Conservation (phyloP, 2,797 vertebrate species). For the Neosilurus mollespiculum region DNA sequence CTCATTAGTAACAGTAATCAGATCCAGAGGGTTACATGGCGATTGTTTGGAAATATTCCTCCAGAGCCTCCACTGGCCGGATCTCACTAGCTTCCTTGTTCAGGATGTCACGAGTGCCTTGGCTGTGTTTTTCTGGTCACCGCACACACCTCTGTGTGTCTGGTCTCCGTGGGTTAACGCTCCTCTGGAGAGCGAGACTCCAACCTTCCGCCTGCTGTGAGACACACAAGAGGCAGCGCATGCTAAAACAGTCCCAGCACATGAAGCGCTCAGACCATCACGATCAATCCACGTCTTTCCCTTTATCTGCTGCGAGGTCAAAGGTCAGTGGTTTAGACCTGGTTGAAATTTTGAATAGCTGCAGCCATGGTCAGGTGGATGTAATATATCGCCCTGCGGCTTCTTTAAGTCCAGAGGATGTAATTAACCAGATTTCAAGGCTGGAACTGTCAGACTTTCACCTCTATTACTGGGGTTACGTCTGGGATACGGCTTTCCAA, state of each 20-base stretch:
- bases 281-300: not conserved
- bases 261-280: not conserved
- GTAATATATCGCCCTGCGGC: slow-evolving; percentile 15
- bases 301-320: slow-evolving; percentile 56
- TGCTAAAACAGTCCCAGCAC: not conserved
- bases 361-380: slow-evolving; percentile 67
- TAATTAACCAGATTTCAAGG: slow-evolving; percentile 65
- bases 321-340: slow-evolving; percentile 72
- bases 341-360: slow-evolving; percentile 71
- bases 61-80: not conserved
- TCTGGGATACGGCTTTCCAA: slow-evolving; percentile 47
- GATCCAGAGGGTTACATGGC: not conserved
- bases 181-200: slow-evolving; percentile 16
- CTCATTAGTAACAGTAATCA: not conserved
- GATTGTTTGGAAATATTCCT: not conserved
- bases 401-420: slow-evolving; percentile 42
- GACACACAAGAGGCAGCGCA: not conserved
- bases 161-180: slow-evolving; percentile 29
- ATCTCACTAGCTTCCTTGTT: not conserved
- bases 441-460: slow-evolving; percentile 47
- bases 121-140: not conserved
- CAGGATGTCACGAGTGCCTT: not conserved
- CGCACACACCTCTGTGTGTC: not conserved
- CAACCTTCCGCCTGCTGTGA: not conserved
- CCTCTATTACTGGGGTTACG: slow-evolving; percentile 51